Evolutionary conservation across 2,113 vertebrate genomes (phyloP).

Genomic region (Trogon melanurus): DNA sequence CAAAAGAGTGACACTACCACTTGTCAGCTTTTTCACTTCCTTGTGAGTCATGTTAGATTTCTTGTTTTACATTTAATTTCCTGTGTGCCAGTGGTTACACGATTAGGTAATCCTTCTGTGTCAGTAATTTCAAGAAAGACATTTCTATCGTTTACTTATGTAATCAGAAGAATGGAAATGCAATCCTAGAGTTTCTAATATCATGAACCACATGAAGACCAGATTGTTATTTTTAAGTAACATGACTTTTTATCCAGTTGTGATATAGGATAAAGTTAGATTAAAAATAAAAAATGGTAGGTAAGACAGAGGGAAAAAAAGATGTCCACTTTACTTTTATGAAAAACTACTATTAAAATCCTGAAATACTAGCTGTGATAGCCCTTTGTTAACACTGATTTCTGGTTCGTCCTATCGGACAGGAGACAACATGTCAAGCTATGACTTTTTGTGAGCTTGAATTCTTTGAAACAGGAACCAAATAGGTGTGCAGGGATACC

Average conservation of each 20-base stretch:
- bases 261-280: background rate
- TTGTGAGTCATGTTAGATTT: background rate
- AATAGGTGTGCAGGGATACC: background rate
- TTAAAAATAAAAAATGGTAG: background rate
- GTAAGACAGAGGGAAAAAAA: background rate
- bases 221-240: background rate
- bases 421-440: background rate
- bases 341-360: background rate
- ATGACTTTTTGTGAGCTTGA: background rate
- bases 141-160: background rate
- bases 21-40: background rate
- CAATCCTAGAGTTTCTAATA: background rate
- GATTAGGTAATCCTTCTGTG: background rate
- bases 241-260: background rate
- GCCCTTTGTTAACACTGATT: background rate
- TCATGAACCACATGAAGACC: background rate
- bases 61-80: background rate
- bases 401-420: fast-evolving
- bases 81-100: background rate
- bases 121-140: background rate
- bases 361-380: background rate
- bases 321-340: background rate
- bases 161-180: background rate
- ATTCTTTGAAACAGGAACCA: background rate
- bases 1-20: background rate